These are phyloP conservation scores for Cataglyphis altisquamis DNA, from an alignment of 2,888 invertebrate species.

Conservation along the genomic window DNA sequence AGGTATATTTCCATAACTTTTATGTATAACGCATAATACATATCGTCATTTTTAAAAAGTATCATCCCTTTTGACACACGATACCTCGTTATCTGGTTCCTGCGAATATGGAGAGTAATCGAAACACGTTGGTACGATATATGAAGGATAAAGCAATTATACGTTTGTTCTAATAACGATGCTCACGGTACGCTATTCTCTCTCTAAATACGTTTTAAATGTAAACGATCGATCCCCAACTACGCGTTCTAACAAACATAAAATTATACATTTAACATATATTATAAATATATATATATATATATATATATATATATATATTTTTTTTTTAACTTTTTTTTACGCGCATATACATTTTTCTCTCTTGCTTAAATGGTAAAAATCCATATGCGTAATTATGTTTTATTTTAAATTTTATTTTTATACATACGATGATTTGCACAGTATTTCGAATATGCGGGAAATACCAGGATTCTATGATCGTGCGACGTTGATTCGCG, in stretches of 20 bases:
- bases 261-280: neutral
- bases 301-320: neutral
- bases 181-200: conserved; percentile 42
- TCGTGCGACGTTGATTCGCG: conserved; percentile 6
- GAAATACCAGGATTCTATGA: neutral
- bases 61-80: conserved; percentile 34
- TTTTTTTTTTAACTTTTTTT: neutral
- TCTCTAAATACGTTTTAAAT: conserved; percentile 29
- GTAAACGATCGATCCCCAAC: conserved; percentile 4
- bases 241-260: conserved; percentile 3
- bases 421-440: neutral
- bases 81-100: conserved; percentile 46
- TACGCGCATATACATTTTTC: neutral
- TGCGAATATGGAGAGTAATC: conserved; percentile 62
- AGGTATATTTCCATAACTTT: conserved; percentile 1
- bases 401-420: neutral
- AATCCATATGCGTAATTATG: neutral
- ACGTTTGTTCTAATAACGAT: conserved; percentile 76
- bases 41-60: conserved; percentile 19
- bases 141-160: conserved; percentile 78
- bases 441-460: neutral
- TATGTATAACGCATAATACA: neutral
- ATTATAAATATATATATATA: neutral
- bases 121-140: conserved; percentile 67
- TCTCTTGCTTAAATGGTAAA: neutral